Evolutionary conservation across 2,888 invertebrate genomes (phyloP).

Genomic region (Halictus ligatus): DNA sequence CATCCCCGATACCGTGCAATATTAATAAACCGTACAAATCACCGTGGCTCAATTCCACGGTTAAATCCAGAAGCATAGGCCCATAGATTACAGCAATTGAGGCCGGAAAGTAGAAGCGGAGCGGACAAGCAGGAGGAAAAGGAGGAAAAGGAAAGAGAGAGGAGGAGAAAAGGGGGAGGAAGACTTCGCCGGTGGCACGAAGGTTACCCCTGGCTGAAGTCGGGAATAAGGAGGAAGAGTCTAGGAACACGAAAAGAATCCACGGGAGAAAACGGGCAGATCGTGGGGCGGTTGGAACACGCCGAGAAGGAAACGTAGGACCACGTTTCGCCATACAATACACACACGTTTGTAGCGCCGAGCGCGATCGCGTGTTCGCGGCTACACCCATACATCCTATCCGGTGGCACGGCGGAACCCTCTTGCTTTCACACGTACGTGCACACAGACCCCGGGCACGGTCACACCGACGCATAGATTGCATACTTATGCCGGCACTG

Average conservation of each 20-base stretch:
- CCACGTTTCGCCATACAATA: conserved; percentile 78
- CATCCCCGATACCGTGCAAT: conserved; percentile 56
- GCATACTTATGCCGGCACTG: conserved; percentile 83
- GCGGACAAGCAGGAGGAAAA: conserved; percentile 23
- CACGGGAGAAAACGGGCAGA: conserved; percentile 66
- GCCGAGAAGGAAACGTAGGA: conserved; percentile 74
- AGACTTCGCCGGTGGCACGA: conserved; percentile 16
- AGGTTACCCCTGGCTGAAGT: conserved; percentile 34
- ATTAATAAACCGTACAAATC: conserved; percentile 70
- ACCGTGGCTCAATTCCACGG: conserved; percentile 66
- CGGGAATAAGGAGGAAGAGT: conserved; percentile 63
- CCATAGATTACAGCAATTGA: conserved; percentile 72
- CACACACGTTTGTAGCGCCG: conserved; percentile 53
- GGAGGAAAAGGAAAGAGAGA: background rate
- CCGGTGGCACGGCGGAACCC: conserved; percentile 7
- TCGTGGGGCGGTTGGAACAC: conserved; percentile 63
- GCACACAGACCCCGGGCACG: conserved; percentile 38
- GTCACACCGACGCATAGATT: conserved; percentile 75
- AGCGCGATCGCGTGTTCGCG: conserved; percentile 51
- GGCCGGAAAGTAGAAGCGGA: conserved; percentile 48
- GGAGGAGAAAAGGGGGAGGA: conserved; percentile 3
- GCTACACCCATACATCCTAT: conserved; percentile 33
- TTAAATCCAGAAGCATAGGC: conserved; percentile 68
- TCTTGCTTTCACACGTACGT: conserved; percentile 34
- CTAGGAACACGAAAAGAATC: conserved; percentile 73